Conservation (phyloP, 92 coral and sea anemone species). For the Diadumene lineata region DNA sequence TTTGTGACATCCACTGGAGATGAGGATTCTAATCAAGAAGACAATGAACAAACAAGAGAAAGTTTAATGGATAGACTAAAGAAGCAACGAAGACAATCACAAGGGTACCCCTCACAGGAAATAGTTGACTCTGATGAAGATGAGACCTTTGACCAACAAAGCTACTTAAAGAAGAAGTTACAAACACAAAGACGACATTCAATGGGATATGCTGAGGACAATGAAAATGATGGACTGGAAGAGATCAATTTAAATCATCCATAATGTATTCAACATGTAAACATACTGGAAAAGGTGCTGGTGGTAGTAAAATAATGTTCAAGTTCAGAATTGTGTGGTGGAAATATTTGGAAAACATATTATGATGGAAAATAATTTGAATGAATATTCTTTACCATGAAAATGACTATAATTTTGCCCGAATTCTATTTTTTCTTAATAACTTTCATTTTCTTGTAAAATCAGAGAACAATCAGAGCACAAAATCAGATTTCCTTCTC, state of each 20-base stretch:
- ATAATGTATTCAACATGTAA: not conserved
- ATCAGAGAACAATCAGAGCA: no score
- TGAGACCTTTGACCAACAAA: conserved; percentile 28
- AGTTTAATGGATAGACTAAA: conserved; percentile 9
- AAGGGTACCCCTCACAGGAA: conserved; percentile 60
- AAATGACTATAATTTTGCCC: no score
- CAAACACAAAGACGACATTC: conserved; percentile 56
- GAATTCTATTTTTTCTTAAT: no score
- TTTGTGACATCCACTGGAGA: conserved; percentile 18
- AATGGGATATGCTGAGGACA: conserved; percentile 41
- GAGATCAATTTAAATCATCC: conserved; percentile 14
- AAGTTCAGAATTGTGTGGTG: no score
- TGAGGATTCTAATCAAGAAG: not conserved
- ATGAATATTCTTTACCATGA: no score
- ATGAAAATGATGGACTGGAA: conserved; percentile 35
- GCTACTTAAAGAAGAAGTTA: conserved; percentile 44
- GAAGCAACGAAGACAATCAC: conserved; percentile 61
- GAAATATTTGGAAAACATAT: no score
- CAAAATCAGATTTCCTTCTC: no score
- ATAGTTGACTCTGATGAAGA: conserved; percentile 40
- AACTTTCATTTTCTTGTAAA: no score
- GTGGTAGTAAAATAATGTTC: not conserved
- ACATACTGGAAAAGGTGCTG: no score
- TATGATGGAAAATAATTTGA: no score
- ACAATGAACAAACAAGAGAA: not conserved